phyloP scores from a whole-genome alignment of 2,113 vertebrate species.

The Fukomys damarensis region DNA sequence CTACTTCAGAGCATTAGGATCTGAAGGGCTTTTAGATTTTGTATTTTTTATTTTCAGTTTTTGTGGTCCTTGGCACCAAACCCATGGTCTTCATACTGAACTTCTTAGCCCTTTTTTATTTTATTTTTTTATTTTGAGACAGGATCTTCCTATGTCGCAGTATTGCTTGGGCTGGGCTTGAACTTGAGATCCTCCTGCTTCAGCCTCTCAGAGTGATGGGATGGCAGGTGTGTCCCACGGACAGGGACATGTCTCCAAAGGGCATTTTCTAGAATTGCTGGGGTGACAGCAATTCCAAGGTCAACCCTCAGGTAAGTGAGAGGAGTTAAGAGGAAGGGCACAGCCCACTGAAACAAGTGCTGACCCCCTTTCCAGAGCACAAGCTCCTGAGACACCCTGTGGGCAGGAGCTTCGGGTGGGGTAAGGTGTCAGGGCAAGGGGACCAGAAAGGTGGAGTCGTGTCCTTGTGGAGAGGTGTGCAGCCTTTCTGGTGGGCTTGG shows the following conservation, averaged over 20 bases:
- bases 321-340: background rate
- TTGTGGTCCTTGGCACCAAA: background rate
- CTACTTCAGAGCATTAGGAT: background rate
- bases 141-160: background rate
- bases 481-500: too few species aligned
- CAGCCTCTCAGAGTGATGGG: background rate
- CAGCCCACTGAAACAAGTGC: background rate
- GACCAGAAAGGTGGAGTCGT: background rate
- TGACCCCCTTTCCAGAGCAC: background rate
- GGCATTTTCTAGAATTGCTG: background rate
- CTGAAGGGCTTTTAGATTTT: background rate
- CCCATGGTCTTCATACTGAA: background rate
- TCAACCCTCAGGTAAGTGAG: background rate
- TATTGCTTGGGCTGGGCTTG: background rate
- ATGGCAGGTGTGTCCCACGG: background rate
- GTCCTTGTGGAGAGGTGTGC: background rate
- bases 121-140: background rate
- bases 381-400: too few species aligned
- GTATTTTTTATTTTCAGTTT: background rate
- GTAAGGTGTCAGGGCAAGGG: background rate
- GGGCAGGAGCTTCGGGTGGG: background rate
- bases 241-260: background rate
- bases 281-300: background rate
- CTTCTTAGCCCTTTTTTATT: background rate
- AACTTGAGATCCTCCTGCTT: background rate